These are phyloP conservation scores for Borostomias antarcticus DNA, from an alignment of 2,797 vertebrate genomes.

Conservation along the genomic window DNA sequence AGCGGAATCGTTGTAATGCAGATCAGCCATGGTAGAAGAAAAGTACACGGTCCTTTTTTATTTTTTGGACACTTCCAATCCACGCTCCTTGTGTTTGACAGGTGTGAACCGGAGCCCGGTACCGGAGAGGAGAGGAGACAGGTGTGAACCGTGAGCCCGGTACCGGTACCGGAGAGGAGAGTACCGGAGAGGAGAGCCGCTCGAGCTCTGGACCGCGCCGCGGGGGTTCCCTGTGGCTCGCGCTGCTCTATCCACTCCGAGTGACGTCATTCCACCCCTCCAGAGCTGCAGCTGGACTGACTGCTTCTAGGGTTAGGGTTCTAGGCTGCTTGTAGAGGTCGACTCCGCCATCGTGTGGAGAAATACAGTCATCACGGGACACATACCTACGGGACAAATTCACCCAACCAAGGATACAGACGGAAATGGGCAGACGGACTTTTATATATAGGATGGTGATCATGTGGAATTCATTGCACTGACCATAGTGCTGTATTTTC, in stretches of 20 bases:
- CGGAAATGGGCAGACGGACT: no score
- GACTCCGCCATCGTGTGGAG: slow-evolving; percentile 56
- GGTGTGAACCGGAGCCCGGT: no score
- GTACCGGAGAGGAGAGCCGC: no score
- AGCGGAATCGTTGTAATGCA: slow-evolving; percentile 83
- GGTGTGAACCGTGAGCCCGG: no score
- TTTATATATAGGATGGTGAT: no score
- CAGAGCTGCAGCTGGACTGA: neutral
- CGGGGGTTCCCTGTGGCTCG: slow-evolving; percentile 34
- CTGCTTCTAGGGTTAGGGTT: slow-evolving; percentile 31
- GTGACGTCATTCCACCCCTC: slow-evolving; percentile 72
- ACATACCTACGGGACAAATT: no score
- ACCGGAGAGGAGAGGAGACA: no score
- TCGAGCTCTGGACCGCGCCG: slow-evolving; percentile 52
- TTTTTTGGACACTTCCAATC: slow-evolving; percentile 30
- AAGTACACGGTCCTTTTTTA: slow-evolving; percentile 42
- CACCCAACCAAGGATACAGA: no score
- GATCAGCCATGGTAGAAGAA: slow-evolving; percentile 87
- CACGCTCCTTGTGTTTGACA: slow-evolving; percentile 19
- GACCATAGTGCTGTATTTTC: no score
- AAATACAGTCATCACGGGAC: neutral
- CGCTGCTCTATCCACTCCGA: slow-evolving; percentile 69
- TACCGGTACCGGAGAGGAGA: no score
- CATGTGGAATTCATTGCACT: no score
- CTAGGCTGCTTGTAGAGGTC: neutral